phyloP scores from a whole-genome alignment of 2,797 vertebrate genomes.

The Rhynchotus rufescens region DNA sequence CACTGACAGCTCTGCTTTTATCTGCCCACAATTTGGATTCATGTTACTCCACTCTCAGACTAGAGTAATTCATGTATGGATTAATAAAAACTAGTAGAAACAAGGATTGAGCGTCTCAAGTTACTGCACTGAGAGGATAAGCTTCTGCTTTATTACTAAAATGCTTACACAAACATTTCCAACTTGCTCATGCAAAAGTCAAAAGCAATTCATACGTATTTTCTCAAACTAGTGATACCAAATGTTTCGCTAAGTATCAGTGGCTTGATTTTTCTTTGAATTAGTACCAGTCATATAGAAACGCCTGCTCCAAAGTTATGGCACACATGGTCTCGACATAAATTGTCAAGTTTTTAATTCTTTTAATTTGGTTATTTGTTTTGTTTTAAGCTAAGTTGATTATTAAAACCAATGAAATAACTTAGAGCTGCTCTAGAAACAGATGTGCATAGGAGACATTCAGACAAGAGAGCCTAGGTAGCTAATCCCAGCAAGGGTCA shows the following conservation, averaged over 20 bases:
- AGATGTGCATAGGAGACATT: background rate
- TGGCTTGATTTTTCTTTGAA: background rate
- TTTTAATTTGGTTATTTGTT: background rate
- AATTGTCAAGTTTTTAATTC: background rate
- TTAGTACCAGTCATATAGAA: background rate
- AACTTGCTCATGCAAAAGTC: background rate
- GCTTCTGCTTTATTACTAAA: background rate
- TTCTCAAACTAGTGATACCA: background rate
- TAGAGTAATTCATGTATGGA: background rate
- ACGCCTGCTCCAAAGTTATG: background rate
- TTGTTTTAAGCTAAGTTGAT: background rate
- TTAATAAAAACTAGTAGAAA: constrained; percentile 1
- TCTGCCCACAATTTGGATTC: background rate
- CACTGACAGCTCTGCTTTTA: background rate
- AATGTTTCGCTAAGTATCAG: background rate
- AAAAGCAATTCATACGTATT: background rate
- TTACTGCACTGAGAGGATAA: background rate
- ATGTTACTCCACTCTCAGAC: background rate
- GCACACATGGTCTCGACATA: background rate
- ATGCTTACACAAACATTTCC: background rate
- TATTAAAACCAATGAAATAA: background rate
- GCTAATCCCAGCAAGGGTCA: background rate
- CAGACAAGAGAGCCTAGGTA: background rate
- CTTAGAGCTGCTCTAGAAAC: background rate
- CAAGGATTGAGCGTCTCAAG: background rate